A percentile compares a stretch with the other conserved stretches of the same genome.
These are phyloP conservation scores for Aurelia sp. DNA, from an alignment of 30 jellyfish, hydroid and myxozoan species.

Conservation along the genomic window DNA sequence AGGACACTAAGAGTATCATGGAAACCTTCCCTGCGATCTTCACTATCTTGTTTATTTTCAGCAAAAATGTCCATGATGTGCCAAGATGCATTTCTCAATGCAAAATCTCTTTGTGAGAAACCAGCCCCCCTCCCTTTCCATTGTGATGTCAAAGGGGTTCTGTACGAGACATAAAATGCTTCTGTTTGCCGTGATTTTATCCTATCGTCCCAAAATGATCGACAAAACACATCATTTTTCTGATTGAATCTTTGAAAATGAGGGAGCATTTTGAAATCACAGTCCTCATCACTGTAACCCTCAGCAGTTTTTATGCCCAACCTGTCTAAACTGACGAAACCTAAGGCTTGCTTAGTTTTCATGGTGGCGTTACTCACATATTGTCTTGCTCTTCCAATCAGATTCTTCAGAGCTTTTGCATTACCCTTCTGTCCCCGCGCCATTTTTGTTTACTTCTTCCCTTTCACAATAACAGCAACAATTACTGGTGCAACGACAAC, in stretches of 20 bases:
- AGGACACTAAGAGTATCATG: constrained; percentile 34
- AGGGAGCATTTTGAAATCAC: constrained; percentile 36
- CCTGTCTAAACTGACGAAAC: too few relatives aligned
- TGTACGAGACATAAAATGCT: constrained; percentile 45
- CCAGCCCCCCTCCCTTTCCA: constrained; percentile 73
- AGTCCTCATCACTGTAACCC: constrained; percentile 34
- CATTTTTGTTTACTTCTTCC: too few relatives aligned
- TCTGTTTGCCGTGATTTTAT: constrained; percentile 39
- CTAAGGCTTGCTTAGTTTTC: too few relatives aligned
- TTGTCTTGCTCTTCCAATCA: too few relatives aligned
- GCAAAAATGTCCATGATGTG: constrained; percentile 64
- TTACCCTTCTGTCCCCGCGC: too few relatives aligned
- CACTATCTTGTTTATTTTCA: constrained; percentile 36
- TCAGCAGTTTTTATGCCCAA: constrained; percentile 16
- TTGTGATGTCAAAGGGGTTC: constrained; percentile 42
- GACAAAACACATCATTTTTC: constrained; percentile 45
- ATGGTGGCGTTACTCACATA: too few relatives aligned
- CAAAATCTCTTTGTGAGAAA: constrained; percentile 62
- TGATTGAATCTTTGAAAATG: constrained; percentile 38
- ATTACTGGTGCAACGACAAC: too few relatives aligned
- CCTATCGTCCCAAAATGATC: constrained; percentile 57
- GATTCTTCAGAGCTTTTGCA: too few relatives aligned
- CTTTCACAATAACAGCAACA: too few relatives aligned
- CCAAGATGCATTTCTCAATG: constrained; percentile 68
- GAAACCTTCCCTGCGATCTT: constrained; percentile 63